Conservation (phyloP, 2,113 vertebrate species). For the Lasiurus borealis region DNA sequence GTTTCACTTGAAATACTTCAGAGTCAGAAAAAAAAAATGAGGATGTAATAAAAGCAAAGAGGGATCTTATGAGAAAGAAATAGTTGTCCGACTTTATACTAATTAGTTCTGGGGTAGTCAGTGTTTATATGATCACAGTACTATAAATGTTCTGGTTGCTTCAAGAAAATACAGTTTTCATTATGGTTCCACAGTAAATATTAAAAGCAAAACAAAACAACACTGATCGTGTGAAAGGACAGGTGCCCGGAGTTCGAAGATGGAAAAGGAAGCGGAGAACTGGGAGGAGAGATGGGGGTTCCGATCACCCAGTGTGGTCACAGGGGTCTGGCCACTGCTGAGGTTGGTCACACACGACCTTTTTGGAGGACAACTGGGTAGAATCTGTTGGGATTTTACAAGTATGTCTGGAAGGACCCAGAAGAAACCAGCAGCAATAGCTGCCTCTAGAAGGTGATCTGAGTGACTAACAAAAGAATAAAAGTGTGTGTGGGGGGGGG, state of each 20-base stretch:
- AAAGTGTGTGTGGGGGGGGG: no score
- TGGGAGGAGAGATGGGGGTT: neutral
- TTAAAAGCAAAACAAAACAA: neutral
- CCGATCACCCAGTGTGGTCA: neutral
- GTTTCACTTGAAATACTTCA: neutral
- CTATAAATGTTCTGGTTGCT: neutral
- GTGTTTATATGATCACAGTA: neutral
- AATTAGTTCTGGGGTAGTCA: neutral
- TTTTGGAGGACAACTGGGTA: neutral
- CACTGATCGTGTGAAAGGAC: neutral
- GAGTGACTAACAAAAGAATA: neutral
- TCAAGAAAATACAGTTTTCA: neutral
- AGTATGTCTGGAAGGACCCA: neutral
- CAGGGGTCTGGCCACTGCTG: neutral
- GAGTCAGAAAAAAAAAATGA: neutral
- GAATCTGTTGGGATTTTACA: neutral
- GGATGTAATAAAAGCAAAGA: slow-evolving; percentile 25
- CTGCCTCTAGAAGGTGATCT: neutral
- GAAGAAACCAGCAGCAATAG: neutral
- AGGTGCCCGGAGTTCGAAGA: neutral
- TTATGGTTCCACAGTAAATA: neutral
- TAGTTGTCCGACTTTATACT: neutral
- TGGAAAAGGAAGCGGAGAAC: neutral
- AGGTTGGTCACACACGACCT: neutral
- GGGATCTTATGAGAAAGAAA: neutral